Evolutionary conservation across 2,888 invertebrate species (phyloP).

Genomic region (Parnassius mnemosyne): DNA sequence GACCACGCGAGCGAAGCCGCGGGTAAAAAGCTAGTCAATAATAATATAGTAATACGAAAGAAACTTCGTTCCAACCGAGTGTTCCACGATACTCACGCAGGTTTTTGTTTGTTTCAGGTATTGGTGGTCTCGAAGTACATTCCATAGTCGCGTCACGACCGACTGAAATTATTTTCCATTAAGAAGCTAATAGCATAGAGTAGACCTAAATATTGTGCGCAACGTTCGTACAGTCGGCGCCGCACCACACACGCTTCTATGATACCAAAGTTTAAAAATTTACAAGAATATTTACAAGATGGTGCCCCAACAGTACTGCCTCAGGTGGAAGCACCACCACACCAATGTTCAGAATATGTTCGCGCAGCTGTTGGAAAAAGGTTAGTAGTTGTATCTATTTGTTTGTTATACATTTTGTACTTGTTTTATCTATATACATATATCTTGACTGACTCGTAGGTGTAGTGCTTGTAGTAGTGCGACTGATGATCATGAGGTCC

Average conservation of each 20-base stretch:
- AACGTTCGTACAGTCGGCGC: background rate
- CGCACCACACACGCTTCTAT: background rate
- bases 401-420: too few relatives aligned
- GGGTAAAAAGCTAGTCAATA: too few relatives aligned
- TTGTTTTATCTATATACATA: too few relatives aligned
- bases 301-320: conserved; percentile 94
- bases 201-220: background rate
- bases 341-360: conserved; percentile 94
- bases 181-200: conserved; percentile 3
- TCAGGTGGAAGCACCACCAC: conserved; percentile 96
- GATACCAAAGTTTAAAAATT: conserved; percentile 46
- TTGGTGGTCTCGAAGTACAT: conserved; percentile 34
- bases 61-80: too few relatives aligned
- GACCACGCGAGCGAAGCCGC: too few relatives aligned
- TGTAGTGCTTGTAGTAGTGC: too few relatives aligned
- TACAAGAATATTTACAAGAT: conserved; percentile 58
- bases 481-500: too few relatives aligned
- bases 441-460: too few relatives aligned
- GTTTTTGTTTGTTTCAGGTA: conserved; percentile 39
- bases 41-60: too few relatives aligned
- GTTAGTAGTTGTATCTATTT: conserved; percentile 40
- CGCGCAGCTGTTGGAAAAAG: conserved; percentile 89
- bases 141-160: conserved; percentile 25
- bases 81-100: too few relatives aligned
- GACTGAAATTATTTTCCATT: background rate